Evolutionary conservation across 1,140 invertebrate genomes (phyloP), one percentile per base, ranked within the genome.

Genomic region (Drosophila lini): DNA sequence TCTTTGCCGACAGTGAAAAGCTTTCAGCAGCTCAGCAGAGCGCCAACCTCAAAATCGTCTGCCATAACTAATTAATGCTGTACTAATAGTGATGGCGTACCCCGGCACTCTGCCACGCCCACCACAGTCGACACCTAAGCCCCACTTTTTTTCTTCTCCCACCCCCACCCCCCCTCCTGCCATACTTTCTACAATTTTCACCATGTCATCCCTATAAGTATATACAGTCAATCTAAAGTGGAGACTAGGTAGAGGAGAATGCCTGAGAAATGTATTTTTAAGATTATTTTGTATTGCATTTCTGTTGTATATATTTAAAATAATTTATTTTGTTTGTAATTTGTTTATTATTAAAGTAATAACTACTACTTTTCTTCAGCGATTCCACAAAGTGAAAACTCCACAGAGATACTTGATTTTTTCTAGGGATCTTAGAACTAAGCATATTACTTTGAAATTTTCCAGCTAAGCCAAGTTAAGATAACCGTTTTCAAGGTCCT

Each of bases 31-130:
- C 79, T 53, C 50, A 53, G 59, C 65, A 64, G 65, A 78, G 61
- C 71, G 81, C 63, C 70, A 91, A 91, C 90, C 90, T 86, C 90
- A 91, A 88, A 91, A 91, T 91, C 90, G 90, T 91, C 90, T 91
- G 90, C 90, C 90, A 91, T 91, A 91, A 91, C 90, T 91, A 91
- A 91, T 91, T 91, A 91, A 91, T 91, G 90, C 86, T 78, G 78
- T 74, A 90, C 81, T 85, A 88, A 89, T 86, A 85, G 82, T 86
- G 81, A 63, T 74, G 73, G 65, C 58, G 63, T 47, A 57, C 68
- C 57, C 59, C 73, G 38, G 61, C 45, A 52, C 68, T 74, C 73
- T 65, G 71, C 68, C 52, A 64, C 48, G 38, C 40, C 58, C 41
- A 25, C 47, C 40, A 19, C 44, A 42, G 19, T 25, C 36, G 52